Conservation (phyloP, 2,113 vertebrate species). For the Anthoscopus minutus region DNA sequence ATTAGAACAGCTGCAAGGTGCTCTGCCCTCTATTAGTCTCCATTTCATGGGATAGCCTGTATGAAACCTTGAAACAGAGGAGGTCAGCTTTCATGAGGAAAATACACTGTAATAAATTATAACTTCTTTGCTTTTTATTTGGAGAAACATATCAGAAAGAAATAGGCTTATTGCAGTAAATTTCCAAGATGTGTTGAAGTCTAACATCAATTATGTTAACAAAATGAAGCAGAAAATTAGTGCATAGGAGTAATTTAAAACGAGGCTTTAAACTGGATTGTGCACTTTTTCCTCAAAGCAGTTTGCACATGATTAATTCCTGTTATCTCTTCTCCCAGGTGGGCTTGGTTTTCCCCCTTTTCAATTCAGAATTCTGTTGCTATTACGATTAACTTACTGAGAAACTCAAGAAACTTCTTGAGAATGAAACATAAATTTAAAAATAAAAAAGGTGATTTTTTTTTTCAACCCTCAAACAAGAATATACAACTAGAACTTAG, state of each 20-base stretch:
- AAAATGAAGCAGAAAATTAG: constrained; percentile 48
- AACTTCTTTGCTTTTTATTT: neutral
- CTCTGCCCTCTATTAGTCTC: neutral
- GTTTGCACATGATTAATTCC: neutral
- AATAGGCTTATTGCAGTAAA: neutral
- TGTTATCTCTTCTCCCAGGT: constrained; percentile 33
- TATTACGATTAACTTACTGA: neutral
- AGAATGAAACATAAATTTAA: neutral
- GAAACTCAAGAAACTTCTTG: neutral
- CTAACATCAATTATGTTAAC: constrained; percentile 11
- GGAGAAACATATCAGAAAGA: neutral
- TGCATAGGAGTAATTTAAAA: neutral
- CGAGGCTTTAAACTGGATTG: constrained; percentile 9
- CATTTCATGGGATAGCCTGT: neutral
- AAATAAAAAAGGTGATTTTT: neutral
- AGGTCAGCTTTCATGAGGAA: neutral
- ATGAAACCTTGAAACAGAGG: neutral
- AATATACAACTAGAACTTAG: neutral
- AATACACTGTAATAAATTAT: neutral
- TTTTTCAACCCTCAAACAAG: neutral
- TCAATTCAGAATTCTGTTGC: neutral
- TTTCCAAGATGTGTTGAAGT: neutral
- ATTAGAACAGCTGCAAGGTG: neutral
- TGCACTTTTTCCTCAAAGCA: neutral
- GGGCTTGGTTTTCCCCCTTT: neutral